Conservation (phyloP, 1,140 invertebrate species). For the Calliopsis andreniformis region DNA sequence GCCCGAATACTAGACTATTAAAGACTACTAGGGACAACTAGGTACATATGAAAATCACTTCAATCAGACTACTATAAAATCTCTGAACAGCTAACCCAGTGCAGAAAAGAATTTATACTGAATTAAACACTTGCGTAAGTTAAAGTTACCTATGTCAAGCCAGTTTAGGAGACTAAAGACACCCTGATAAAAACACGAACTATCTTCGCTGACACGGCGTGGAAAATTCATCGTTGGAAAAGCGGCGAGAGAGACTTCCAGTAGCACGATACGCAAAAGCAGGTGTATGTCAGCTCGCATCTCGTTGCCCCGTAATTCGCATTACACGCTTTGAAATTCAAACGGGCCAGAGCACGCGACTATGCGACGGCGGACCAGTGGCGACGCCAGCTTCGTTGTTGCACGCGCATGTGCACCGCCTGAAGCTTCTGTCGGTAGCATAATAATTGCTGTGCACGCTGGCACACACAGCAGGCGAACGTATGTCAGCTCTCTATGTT, state of each 20-base stretch:
- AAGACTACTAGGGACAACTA: too few relatives aligned
- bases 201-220: background rate
- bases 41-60: too few relatives aligned
- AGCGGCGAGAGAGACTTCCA: background rate
- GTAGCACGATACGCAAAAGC: background rate
- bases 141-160: too few relatives aligned
- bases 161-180: background rate
- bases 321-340: constrained; percentile 24
- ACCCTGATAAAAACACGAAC: background rate
- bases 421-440: background rate
- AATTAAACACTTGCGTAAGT: too few relatives aligned
- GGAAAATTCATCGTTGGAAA: background rate
- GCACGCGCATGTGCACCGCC: background rate
- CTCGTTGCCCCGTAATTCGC: constrained; percentile 22
- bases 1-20: too few relatives aligned
- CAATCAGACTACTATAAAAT: too few relatives aligned
- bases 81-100: too few relatives aligned
- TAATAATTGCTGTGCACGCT: background rate
- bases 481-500: constrained; percentile 17
- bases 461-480: constrained; percentile 8
- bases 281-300: constrained; percentile 12
- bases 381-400: background rate
- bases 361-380: background rate
- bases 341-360: constrained; percentile 29
- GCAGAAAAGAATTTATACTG: too few relatives aligned